phyloP scores from a whole-genome alignment of 2,113 vertebrate species.

The Calyptomena viridis region DNA sequence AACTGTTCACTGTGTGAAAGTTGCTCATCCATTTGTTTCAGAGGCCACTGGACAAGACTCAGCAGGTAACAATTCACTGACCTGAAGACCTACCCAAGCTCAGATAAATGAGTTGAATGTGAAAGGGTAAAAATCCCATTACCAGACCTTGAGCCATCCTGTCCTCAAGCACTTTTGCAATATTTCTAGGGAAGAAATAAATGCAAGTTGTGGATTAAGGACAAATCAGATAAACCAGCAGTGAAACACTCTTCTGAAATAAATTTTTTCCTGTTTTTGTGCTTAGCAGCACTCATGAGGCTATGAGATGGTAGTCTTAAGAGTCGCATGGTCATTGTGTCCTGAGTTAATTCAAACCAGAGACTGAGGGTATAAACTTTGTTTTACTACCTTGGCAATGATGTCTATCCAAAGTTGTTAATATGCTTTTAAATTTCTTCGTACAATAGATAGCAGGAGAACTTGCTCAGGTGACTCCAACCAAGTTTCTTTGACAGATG shows the following conservation, averaged over 20 bases:
- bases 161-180: constrained; percentile 37
- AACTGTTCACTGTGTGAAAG: background rate
- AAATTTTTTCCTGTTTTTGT: background rate
- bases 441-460: background rate
- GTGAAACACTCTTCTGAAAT: background rate
- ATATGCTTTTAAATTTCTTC: background rate
- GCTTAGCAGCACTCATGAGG: background rate
- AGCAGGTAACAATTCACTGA: constrained; percentile 46
- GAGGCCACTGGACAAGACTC: background rate
- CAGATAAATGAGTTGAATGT: constrained; percentile 51
- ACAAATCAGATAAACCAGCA: background rate
- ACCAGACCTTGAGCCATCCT: constrained; percentile 55
- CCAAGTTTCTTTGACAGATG: background rate
- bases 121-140: constrained; percentile 64
- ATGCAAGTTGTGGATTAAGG: background rate
- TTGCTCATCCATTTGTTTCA: constrained; percentile 6
- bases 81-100: constrained; percentile 40
- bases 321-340: background rate
- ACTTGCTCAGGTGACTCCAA: background rate
- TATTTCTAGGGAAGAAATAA: constrained; percentile 40
- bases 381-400: background rate
- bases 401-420: background rate
- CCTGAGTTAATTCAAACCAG: background rate
- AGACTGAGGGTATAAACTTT: background rate
- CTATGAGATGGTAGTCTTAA: background rate